phyloP scores from a whole-genome alignment of 2,888 invertebrate species.

The Sminthurinus aureus region DNA sequence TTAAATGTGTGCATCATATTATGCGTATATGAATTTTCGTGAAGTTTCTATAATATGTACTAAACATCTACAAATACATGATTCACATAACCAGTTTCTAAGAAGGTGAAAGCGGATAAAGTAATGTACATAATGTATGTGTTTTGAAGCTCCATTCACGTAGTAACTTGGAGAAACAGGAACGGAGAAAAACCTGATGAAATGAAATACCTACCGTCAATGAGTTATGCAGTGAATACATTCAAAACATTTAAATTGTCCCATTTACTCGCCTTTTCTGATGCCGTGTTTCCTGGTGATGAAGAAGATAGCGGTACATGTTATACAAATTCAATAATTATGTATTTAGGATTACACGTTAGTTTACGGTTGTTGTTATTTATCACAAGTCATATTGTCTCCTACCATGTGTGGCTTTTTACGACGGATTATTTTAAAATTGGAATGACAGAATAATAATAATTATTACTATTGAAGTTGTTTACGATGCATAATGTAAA shows the following conservation, averaged over 20 bases:
- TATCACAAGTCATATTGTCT: too few species aligned
- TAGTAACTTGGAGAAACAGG: constrained; percentile 60
- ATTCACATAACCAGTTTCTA: too few species aligned
- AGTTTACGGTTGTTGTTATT: too few species aligned
- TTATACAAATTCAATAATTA: constrained; percentile 1
- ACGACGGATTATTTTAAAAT: too few species aligned
- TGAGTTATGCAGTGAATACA: constrained; percentile 66
- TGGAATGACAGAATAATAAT: too few species aligned
- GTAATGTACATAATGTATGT: constrained; percentile 10
- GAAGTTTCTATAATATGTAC: too few species aligned
- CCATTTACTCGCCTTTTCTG: constrained; percentile 62
- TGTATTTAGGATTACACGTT: too few species aligned
- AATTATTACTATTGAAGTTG: too few species aligned
- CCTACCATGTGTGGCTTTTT: too few species aligned
- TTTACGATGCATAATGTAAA: too few species aligned
- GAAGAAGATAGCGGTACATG: constrained; percentile 23
- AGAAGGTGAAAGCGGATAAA: neutral
- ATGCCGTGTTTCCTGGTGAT: constrained; percentile 25
- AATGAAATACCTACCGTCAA: constrained; percentile 63
- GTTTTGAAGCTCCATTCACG: constrained; percentile 62
- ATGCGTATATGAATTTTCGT: too few species aligned
- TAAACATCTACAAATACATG: neutral
- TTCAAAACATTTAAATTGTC: constrained; percentile 66
- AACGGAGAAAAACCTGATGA: constrained; percentile 61
- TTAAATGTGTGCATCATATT: too few species aligned